Conservation (phyloP, 2,797 vertebrate genomes). For the Hyperoplus lanceolatus region DNA sequence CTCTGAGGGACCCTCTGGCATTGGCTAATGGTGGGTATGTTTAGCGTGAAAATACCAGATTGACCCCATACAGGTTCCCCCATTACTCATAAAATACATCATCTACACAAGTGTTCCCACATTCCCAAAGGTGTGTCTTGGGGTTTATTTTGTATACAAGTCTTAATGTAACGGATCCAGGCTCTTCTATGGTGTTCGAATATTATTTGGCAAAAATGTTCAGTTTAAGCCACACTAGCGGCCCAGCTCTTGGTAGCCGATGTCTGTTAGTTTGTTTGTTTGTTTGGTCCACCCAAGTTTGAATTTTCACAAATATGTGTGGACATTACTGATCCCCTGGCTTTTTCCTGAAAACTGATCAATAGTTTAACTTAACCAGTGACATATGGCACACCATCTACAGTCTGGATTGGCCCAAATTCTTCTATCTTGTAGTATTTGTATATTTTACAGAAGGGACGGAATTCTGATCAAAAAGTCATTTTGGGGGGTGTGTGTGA, state of each 20-base stretch:
- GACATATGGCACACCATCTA: neutral
- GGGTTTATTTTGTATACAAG: slow-evolving; percentile 20
- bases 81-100: slow-evolving; percentile 67
- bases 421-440: too few relatives aligned
- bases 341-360: neutral
- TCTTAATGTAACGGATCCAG: slow-evolving; percentile 24
- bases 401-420: neutral
- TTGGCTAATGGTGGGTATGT: slow-evolving; percentile 68
- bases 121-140: slow-evolving; percentile 25
- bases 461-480: too few relatives aligned
- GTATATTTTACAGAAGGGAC: too few relatives aligned
- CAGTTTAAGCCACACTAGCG: neutral
- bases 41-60: slow-evolving; percentile 68
- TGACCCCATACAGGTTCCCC: slow-evolving; percentile 64
- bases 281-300: neutral
- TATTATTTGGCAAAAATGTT: neutral
- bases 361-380: neutral
- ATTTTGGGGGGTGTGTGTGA: neutral
- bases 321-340: neutral
- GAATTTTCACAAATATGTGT: neutral
- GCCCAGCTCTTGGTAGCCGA: neutral
- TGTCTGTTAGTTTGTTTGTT: neutral
- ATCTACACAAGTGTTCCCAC: slow-evolving; percentile 26
- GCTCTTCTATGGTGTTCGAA: slow-evolving; percentile 17
- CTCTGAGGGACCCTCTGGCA: slow-evolving; percentile 52